A percentile compares a stretch with the other conserved stretches of the same genome.
Evolutionary conservation across 1,140 invertebrate species (phyloP).

Genomic region (Drosophila tropicalis): DNA sequence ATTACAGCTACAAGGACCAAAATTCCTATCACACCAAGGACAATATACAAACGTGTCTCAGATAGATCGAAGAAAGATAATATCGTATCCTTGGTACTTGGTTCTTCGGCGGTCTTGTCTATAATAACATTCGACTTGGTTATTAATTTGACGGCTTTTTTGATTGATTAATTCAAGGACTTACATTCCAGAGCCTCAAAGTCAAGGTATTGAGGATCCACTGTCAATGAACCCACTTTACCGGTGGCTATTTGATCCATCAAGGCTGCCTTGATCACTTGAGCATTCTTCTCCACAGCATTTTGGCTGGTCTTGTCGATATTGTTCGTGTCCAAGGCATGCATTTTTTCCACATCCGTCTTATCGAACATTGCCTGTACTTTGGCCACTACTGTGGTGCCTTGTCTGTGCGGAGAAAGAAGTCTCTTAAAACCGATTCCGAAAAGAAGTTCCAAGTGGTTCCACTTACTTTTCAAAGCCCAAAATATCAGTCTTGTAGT

Average conservation of each 20-base stretch:
- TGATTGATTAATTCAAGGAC: constrained; percentile 4
- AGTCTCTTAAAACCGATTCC: too few relatives aligned
- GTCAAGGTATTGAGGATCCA: constrained; percentile 90
- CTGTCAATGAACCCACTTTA: constrained; percentile 89
- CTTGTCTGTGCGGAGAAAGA: constrained; percentile 81
- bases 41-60: constrained; percentile 91
- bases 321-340: constrained; percentile 82
- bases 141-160: too few relatives aligned
- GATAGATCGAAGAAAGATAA: constrained; percentile 86
- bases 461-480: constrained; percentile 89
- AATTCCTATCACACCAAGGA: constrained; percentile 91
- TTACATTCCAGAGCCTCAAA: constrained; percentile 87
- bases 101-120: constrained; percentile 66
- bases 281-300: constrained; percentile 81
- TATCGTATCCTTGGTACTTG: constrained; percentile 69
- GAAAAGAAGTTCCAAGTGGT: not conserved
- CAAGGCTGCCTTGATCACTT: constrained; percentile 85
- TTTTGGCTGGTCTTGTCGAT: constrained; percentile 71
- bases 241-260: constrained; percentile 88
- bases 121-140: not conserved
- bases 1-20: constrained; percentile 91
- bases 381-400: constrained; percentile 86
- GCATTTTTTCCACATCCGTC: constrained; percentile 85
- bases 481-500: constrained; percentile 87
- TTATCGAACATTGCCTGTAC: constrained; percentile 88